Evolutionary conservation across 2,888 invertebrate genomes (phyloP).

Genomic region (Prostheceraeus crozeri): DNA sequence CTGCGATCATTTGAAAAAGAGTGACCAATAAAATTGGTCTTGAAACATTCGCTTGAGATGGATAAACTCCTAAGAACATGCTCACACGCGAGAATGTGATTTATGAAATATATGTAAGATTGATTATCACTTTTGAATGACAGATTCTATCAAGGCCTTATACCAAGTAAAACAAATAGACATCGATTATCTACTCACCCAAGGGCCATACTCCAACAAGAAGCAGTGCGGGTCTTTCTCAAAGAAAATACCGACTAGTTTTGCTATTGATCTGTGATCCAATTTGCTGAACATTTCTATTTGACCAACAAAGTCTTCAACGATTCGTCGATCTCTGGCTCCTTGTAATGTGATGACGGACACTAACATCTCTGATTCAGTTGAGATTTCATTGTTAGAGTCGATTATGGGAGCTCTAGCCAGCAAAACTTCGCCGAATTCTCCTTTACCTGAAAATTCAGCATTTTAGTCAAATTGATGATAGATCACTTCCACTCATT

Average conservation of each 20-base stretch:
- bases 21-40: too few species aligned
- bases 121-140: too few species aligned
- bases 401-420: slow-evolving; percentile 63
- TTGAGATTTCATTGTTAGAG: slow-evolving; percentile 56
- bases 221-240: slow-evolving; percentile 73
- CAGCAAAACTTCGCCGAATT: slow-evolving; percentile 81
- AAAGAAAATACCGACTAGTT: slow-evolving; percentile 70
- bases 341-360: slow-evolving; percentile 53
- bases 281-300: slow-evolving; percentile 75
- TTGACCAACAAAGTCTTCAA: slow-evolving; percentile 73
- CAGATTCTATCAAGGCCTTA: too few species aligned
- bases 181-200: slow-evolving; percentile 63
- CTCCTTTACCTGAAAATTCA: slow-evolving; percentile 71
- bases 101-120: too few species aligned
- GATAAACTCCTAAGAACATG: too few species aligned
- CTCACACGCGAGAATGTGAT: too few species aligned
- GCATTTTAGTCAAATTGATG: too few species aligned
- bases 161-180: too few species aligned
- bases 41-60: too few species aligned
- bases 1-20: too few species aligned
- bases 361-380: slow-evolving; percentile 50
- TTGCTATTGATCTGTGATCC: slow-evolving; percentile 71
- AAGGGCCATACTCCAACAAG: slow-evolving; percentile 82
- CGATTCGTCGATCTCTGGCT: slow-evolving; percentile 49
- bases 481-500: too few species aligned